Evolutionary conservation across 2,113 vertebrate species (phyloP).

Genomic region (Menura novaehollandiae): DNA sequence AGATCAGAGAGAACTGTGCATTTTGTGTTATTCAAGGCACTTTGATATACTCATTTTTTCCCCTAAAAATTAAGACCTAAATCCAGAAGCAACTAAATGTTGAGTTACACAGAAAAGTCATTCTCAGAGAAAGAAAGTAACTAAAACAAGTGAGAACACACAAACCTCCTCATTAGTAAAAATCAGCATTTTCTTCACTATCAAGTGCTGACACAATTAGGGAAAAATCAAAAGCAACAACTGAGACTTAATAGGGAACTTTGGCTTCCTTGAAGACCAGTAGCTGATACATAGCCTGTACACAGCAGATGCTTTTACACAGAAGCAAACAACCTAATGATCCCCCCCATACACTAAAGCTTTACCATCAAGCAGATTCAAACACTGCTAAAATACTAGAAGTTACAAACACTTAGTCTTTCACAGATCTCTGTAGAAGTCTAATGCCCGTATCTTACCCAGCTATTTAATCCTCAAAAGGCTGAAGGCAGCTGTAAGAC

Average conservation of each 20-base stretch:
- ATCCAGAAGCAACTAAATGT: neutral
- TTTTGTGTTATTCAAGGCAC: neutral
- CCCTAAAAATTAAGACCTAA: neutral
- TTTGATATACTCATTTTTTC: neutral
- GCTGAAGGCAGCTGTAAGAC: neutral
- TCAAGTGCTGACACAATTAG: neutral
- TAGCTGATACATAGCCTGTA: neutral
- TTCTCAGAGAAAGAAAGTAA: neutral
- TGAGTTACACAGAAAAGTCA: neutral
- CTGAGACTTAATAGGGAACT: neutral
- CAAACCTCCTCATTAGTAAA: neutral
- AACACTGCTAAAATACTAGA: neutral
- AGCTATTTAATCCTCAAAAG: neutral
- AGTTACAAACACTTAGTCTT: neutral
- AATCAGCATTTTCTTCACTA: neutral
- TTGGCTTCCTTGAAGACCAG: neutral
- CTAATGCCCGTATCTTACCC: neutral
- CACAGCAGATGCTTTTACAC: neutral
- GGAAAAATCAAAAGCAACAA: neutral
- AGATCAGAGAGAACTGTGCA: rapidly evolving
- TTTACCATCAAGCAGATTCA: neutral
- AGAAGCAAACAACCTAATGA: neutral
- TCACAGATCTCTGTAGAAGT: neutral
- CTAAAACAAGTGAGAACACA: neutral
- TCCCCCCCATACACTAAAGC: neutral